Conservation (phyloP, 1,140 invertebrate genomes). For the Saccostrea echinata region DNA sequence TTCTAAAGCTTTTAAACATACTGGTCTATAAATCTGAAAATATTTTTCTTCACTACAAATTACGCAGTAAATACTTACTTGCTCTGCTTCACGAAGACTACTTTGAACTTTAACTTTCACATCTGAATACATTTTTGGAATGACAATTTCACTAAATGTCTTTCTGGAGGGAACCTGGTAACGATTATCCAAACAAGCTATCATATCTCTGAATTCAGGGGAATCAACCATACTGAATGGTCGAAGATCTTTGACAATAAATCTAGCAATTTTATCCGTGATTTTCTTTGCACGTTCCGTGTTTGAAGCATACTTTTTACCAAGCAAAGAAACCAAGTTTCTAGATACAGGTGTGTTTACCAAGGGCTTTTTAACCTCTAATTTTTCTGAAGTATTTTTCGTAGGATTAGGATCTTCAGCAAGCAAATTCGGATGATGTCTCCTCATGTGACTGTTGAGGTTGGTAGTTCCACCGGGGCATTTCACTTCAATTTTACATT, state of each 20-base stretch:
- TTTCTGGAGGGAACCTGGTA: conserved; percentile 40
- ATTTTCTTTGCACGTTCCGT: conserved; percentile 8
- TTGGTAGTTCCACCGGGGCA: not conserved
- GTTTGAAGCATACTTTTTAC: conserved; percentile 12
- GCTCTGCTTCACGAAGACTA: conserved; percentile 10
- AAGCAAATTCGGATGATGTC: not conserved
- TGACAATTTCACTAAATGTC: conserved; percentile 19
- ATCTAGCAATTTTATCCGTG: conserved; percentile 21
- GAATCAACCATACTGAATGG: conserved; percentile 42
- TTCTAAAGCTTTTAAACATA: not conserved
- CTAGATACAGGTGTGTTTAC: not conserved
- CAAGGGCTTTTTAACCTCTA: not conserved
- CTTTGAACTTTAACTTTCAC: not conserved
- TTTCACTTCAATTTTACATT: not conserved
- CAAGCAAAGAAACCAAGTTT: not conserved
- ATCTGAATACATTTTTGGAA: conserved; percentile 39
- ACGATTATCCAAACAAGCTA: conserved; percentile 18
- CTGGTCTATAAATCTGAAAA: not conserved
- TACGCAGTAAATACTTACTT: conserved; percentile 40
- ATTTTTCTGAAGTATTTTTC: not conserved
- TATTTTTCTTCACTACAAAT: not conserved
- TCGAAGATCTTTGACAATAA: conserved; percentile 43
- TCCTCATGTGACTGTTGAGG: not conserved
- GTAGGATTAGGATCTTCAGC: not conserved
- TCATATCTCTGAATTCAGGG: conserved; percentile 5